These are phyloP conservation scores for Pocillopora damicornis DNA, from an alignment of 64 coral and sea anemone species.

Conservation along the genomic window DNA sequence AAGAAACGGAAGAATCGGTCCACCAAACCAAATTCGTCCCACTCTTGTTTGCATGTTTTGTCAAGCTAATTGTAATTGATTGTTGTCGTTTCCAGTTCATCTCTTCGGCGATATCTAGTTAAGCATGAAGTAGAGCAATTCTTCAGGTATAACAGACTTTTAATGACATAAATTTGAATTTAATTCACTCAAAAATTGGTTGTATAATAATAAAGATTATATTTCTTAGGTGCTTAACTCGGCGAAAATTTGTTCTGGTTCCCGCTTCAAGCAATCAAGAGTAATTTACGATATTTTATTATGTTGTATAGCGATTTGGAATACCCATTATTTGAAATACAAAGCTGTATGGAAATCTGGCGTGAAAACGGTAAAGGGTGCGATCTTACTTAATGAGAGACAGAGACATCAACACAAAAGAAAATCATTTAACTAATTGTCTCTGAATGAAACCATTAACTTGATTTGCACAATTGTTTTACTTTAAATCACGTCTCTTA, in stretches of 20 bases:
- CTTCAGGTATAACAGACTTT: no score
- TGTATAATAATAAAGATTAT: no score
- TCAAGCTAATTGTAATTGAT: no score
- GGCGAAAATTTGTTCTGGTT: not conserved
- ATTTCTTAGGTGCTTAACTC: no score
- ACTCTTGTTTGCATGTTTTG: no score
- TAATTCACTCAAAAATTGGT: no score
- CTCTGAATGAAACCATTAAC: not conserved
- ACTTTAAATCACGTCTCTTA: not conserved
- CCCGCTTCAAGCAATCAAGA: not conserved
- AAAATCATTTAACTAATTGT: not conserved
- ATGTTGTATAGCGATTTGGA: not conserved
- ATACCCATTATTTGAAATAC: not conserved
- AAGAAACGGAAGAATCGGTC: no score
- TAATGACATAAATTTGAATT: no score
- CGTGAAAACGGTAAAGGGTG: not conserved
- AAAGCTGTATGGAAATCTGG: not conserved
- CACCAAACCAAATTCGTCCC: no score
- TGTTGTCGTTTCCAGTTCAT: no score
- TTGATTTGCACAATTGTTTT: not conserved
- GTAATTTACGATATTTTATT: not conserved
- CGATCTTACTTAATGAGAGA: not conserved
- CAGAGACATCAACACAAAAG: not conserved
- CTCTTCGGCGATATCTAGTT: no score
- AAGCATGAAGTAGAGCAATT: no score